These are phyloP conservation scores for Idaea biselata DNA, from an alignment of 2,888 invertebrate genomes.

Conservation along the genomic window DNA sequence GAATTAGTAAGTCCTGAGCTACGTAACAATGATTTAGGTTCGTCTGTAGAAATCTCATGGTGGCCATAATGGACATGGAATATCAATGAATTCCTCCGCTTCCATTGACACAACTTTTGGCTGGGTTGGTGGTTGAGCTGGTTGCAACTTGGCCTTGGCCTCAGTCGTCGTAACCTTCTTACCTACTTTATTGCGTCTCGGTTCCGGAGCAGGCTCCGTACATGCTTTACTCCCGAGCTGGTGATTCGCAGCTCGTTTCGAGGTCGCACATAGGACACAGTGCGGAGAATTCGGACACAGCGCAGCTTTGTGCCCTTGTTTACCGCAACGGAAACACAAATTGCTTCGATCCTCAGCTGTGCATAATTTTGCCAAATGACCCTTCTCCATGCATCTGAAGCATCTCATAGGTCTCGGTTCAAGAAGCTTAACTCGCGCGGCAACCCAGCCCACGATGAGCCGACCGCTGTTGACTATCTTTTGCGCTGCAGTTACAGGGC, in stretches of 20 bases:
- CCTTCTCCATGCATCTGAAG: constrained; percentile 22
- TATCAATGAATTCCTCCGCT: too few relatives aligned
- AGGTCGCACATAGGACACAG: constrained; percentile 6
- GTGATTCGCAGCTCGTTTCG: constrained; percentile 1
- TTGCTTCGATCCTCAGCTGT: constrained; percentile 9
- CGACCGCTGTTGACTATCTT: neutral
- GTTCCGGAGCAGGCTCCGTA: neutral
- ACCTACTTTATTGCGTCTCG: neutral
- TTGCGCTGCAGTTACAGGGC: constrained; percentile 11
- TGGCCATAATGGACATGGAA: neutral
- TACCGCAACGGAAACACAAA: constrained; percentile 19
- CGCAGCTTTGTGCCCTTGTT: constrained; percentile 6
- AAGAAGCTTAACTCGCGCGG: constrained; percentile 17
- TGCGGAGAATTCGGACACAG: neutral
- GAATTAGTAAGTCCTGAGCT: constrained; percentile 15
- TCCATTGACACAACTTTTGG: neutral
- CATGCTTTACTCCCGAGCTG: constrained; percentile 6
- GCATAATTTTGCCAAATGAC: constrained; percentile 21
- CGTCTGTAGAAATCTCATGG: neutral
- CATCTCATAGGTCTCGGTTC: constrained; percentile 16
- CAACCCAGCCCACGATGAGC: constrained; percentile 20
- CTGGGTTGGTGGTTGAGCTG: too few relatives aligned
- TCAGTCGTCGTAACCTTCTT: too few relatives aligned
- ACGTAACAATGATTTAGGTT: constrained; percentile 2
- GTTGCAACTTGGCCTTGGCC: too few relatives aligned